Evolutionary conservation across 2,797 vertebrate genomes (phyloP).

Genomic region (Pempheris klunzingeri): DNA sequence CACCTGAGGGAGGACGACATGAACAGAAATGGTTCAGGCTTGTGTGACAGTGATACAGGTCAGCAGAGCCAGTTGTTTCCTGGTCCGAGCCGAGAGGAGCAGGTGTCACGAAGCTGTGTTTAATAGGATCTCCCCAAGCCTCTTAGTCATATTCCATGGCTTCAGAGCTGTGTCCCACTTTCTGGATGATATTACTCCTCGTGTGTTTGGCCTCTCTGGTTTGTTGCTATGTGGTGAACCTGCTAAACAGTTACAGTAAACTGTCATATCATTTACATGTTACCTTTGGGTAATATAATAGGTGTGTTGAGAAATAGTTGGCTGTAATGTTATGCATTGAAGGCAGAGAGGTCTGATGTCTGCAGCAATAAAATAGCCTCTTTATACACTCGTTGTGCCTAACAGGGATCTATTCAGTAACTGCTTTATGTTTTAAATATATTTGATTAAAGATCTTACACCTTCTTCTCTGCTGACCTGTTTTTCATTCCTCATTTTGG

Average conservation of each 20-base stretch:
- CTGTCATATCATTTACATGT: constrained; percentile 15
- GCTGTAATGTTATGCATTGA: constrained; percentile 17
- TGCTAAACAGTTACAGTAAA: constrained; percentile 22
- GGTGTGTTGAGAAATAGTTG: constrained; percentile 7
- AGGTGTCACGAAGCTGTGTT: constrained; percentile 79
- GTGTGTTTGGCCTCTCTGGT: constrained; percentile 35
- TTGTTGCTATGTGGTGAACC: constrained; percentile 41
- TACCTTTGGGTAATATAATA: constrained; percentile 31
- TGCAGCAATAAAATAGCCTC: constrained; percentile 20
- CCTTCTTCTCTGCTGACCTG: constrained; percentile 35
- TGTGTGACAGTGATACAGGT: constrained; percentile 54
- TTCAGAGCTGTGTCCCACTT: constrained; percentile 78
- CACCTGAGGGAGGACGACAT: constrained; percentile 9
- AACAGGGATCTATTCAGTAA: constrained; percentile 42
- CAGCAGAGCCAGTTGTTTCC: constrained; percentile 60
- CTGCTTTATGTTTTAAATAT: constrained; percentile 28
- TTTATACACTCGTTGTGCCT: constrained; percentile 11
- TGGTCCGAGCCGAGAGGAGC: constrained; percentile 70
- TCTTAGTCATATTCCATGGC: constrained; percentile 80
- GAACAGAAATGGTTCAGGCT: constrained; percentile 10
- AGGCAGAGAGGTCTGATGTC: constrained; percentile 31
- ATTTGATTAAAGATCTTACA: constrained; percentile 46
- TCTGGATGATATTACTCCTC: constrained; percentile 45
- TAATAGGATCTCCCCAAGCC: constrained; percentile 84
- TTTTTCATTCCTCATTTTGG: constrained; percentile 40